Conservation (phyloP, 2,113 vertebrate genomes). For the Capra hircus region DNA sequence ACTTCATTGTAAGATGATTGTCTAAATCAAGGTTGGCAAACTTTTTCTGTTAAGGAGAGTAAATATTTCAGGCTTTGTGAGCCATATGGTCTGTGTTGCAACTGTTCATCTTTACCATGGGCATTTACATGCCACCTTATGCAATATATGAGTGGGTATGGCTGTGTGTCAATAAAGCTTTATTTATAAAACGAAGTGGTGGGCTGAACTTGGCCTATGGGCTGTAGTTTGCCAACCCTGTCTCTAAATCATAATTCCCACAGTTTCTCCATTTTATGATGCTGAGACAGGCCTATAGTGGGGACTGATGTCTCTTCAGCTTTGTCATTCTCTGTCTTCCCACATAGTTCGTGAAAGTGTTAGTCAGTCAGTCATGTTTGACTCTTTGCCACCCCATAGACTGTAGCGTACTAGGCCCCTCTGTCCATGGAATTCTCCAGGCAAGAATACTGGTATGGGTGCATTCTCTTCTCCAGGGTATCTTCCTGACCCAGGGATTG, state of each 20-base stretch:
- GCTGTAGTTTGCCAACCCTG: background rate
- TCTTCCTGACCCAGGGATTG: background rate
- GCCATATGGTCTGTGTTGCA: background rate
- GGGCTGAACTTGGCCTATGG: background rate
- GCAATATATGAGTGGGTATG: background rate
- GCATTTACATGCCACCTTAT: background rate
- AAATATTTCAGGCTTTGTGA: background rate
- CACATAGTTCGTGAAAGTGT: background rate
- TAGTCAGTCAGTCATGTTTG: background rate
- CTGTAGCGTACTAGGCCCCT: background rate
- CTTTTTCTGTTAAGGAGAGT: background rate
- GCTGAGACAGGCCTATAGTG: background rate
- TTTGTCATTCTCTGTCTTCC: background rate
- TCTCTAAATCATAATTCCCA: background rate
- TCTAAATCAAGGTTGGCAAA: background rate
- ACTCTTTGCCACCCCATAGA: background rate
- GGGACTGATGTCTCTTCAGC: background rate
- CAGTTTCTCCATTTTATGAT: background rate
- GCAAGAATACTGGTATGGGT: background rate
- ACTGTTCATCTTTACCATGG: background rate
- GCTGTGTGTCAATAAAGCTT: background rate
- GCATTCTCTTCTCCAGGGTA: rapidly evolving
- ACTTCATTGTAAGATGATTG: background rate
- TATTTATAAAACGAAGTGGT: background rate
- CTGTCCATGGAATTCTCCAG: background rate